These are phyloP conservation scores for Cantharis rufa DNA, from an alignment of 2,888 invertebrate genomes.

Conservation along the genomic window DNA sequence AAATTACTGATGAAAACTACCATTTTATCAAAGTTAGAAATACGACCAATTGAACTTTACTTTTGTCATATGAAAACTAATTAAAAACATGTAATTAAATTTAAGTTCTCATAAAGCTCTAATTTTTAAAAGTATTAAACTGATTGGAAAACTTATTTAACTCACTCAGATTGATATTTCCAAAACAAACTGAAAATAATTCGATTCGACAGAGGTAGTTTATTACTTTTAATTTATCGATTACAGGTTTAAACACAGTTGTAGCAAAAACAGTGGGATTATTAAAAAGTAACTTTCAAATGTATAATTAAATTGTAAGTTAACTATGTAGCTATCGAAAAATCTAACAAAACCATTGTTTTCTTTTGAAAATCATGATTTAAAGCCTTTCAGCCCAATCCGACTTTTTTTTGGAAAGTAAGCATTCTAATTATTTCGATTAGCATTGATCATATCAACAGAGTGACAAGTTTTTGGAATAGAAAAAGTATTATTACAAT, in stretches of 20 bases:
- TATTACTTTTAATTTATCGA: not conserved
- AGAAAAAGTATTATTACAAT: too few species aligned
- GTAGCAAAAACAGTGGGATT: not conserved
- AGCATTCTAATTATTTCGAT: too few species aligned
- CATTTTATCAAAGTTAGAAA: not conserved
- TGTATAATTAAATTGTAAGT: not conserved
- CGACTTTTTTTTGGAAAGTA: too few species aligned
- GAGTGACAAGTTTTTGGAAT: too few species aligned
- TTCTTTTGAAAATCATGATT: too few species aligned
- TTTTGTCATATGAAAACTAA: not conserved
- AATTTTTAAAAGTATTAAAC: not conserved
- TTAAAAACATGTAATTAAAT: not conserved
- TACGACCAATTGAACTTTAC: not conserved
- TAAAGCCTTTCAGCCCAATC: too few species aligned
- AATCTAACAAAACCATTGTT: too few species aligned
- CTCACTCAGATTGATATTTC: not conserved
- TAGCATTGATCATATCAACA: too few species aligned
- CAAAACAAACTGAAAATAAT: not conserved
- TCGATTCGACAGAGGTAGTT: not conserved
- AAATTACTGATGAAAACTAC: not conserved
- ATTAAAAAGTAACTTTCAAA: not conserved
- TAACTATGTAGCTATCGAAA: not conserved
- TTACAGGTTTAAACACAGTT: not conserved
- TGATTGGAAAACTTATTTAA: not conserved
- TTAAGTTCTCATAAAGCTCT: not conserved